Conservation (phyloP, 2,113 vertebrate species). For the Cebidichthys violaceus region DNA sequence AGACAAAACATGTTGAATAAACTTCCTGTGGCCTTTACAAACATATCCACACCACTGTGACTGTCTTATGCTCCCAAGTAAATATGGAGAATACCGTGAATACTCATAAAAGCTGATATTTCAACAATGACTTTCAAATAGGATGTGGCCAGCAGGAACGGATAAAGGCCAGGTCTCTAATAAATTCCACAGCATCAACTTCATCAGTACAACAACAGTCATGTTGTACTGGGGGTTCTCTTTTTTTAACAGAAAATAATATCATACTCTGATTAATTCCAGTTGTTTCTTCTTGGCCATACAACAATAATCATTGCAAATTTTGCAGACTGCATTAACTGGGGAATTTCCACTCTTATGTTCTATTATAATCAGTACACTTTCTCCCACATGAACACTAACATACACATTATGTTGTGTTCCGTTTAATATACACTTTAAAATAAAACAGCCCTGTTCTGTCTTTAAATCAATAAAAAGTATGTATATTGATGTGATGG, state of each 20-base stretch:
- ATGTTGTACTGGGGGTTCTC: neutral
- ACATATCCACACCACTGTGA: neutral
- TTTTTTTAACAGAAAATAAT: neutral
- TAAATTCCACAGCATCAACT: neutral
- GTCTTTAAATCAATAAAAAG: neutral
- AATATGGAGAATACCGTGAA: neutral
- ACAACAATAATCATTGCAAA: no score
- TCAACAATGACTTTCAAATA: neutral
- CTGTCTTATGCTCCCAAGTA: neutral
- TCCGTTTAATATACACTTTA: neutral
- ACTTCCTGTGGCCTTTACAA: conserved; percentile 14
- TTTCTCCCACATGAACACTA: neutral
- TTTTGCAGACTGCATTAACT: neutral
- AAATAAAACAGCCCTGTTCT: neutral
- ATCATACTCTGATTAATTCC: neutral
- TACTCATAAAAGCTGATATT: neutral
- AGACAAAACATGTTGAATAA: conserved; percentile 12
- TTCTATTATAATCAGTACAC: neutral
- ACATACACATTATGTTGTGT: neutral
- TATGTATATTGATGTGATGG: neutral
- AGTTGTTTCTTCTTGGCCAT: neutral
- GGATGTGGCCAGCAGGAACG: neutral
- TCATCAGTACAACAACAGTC: neutral
- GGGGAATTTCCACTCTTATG: neutral
- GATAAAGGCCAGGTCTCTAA: neutral